Conservation (phyloP, 2,797 vertebrate species). For the Lepidocolaptes lacrymiger region DNA sequence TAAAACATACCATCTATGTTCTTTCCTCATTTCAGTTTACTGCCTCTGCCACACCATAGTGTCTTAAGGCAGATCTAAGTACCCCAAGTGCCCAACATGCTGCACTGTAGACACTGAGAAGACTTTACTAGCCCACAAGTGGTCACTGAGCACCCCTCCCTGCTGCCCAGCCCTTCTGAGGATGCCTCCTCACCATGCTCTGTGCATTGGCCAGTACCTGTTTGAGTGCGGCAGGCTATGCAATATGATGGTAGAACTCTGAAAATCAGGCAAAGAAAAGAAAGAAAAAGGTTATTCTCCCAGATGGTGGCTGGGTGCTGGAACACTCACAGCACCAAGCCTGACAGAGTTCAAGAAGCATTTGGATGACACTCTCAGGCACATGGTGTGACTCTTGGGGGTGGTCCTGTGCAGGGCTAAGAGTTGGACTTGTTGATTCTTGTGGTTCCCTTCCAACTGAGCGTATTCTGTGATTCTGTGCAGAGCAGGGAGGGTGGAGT, state of each 20-base stretch:
- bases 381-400: not conserved
- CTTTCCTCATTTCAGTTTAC: not conserved
- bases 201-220: not conserved
- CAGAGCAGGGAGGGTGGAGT: not conserved
- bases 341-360: not conserved
- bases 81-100: not conserved
- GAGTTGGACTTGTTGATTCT: not conserved
- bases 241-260: not conserved
- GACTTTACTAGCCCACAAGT: not conserved
- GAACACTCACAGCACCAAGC: too few species aligned
- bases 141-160: not conserved
- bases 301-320: too few species aligned
- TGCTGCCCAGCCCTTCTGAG: not conserved
- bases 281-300: not conserved
- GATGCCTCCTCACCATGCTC: rapidly evolving
- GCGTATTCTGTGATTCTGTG: not conserved
- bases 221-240: not conserved
- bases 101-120: not conserved
- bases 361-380: not conserved
- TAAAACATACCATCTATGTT: not conserved
- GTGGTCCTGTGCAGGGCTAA: not conserved
- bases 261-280: not conserved
- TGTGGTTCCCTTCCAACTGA: not conserved
- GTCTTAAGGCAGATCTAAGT: not conserved
- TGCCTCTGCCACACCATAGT: not conserved